A percentile compares a stretch with the other conserved stretches of the same genome.
Conservation (phyloP, 2,113 vertebrate species). For the Lagopus muta region DNA sequence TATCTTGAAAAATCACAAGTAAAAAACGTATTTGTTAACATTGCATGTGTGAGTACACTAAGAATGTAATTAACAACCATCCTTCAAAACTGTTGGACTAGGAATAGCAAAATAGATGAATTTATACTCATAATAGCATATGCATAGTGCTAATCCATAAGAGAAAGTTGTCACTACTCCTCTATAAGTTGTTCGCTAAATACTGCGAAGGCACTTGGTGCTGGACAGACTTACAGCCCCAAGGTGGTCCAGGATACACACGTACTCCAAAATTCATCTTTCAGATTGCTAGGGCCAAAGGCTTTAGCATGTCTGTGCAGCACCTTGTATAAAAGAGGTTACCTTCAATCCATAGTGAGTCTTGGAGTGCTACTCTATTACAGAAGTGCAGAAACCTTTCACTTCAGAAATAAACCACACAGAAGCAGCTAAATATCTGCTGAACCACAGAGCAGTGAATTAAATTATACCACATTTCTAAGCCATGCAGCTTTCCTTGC, state of each 20-base stretch:
- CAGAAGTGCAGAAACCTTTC: not conserved
- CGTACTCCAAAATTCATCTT: not conserved
- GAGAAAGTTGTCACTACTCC: not conserved
- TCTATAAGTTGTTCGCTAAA: not conserved
- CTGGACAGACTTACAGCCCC: not conserved
- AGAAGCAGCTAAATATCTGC: not conserved
- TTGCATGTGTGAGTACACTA: not conserved
- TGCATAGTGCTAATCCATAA: not conserved
- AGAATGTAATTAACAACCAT: constrained; percentile 31
- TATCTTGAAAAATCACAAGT: not conserved
- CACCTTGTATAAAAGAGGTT: not conserved
- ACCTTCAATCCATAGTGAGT: not conserved
- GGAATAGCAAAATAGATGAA: constrained; percentile 14
- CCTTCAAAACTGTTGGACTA: not conserved
- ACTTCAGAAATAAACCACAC: not conserved
- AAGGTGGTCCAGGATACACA: not conserved
- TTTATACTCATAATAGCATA: not conserved
- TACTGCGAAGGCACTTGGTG: not conserved
- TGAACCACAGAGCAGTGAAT: not conserved
- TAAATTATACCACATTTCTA: not conserved
- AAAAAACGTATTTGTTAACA: constrained; percentile 9
- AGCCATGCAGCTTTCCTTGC: not conserved
- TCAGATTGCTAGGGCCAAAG: not conserved
- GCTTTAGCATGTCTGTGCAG: not conserved
- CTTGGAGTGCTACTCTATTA: not conserved